phyloP scores from a whole-genome alignment of 2,113 vertebrate species.

The Odocoileus hemionus region DNA sequence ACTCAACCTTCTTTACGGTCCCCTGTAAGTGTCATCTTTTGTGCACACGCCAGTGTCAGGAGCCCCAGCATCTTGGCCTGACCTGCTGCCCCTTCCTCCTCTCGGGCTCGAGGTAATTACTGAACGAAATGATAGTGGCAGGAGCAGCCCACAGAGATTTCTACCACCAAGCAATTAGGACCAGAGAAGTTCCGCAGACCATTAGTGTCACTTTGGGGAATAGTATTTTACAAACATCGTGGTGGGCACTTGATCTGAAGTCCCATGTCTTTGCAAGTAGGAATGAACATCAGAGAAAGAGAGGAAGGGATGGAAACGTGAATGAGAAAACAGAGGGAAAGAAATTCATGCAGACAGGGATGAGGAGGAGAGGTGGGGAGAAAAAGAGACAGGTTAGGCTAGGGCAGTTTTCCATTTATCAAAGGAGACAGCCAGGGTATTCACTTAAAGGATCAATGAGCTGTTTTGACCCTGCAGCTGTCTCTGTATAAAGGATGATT shows the following conservation, averaged over 20 bases:
- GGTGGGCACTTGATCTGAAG: not conserved
- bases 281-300: not conserved
- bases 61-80: not conserved
- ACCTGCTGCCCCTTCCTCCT: rapidly evolving
- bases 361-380: not conserved
- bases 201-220: conserved; percentile 9
- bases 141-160: not conserved
- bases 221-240: not conserved
- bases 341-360: not conserved
- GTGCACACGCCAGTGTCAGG: rapidly evolving
- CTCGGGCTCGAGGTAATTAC: not conserved
- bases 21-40: not conserved
- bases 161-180: conserved; percentile 29
- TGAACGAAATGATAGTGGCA: rapidly evolving
- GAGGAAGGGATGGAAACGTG: not conserved
- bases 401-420: not conserved
- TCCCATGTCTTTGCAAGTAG: not conserved
- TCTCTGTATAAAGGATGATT: not conserved
- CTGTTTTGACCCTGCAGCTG: not conserved
- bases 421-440: not conserved
- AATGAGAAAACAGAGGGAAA: not conserved
- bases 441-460: not conserved
- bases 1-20: not conserved
- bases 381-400: not conserved
- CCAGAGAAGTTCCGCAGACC: not conserved